Evolutionary conservation across 1,140 invertebrate genomes (phyloP).

Genomic region (Trichonephila clavata): DNA sequence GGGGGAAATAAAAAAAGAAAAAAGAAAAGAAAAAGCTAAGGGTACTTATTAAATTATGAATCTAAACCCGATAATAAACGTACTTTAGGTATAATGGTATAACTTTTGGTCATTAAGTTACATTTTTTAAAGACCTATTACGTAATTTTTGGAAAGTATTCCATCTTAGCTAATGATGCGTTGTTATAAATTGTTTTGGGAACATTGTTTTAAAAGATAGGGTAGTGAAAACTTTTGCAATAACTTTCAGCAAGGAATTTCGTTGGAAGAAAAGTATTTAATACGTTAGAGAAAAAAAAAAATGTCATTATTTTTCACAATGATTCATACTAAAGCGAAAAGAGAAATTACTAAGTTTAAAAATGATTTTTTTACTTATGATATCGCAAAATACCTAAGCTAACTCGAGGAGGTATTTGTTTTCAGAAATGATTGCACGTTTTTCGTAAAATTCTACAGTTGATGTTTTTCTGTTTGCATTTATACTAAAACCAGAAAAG

Average conservation of each 20-base stretch:
- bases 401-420: no score
- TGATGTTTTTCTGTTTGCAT: no score
- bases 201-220: background rate
- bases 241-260: background rate
- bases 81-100: background rate
- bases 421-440: no score
- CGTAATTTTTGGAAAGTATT: background rate
- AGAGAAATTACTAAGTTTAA: background rate
- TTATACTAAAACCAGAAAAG: no score
- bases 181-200: background rate
- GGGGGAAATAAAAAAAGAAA: background rate
- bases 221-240: background rate
- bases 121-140: background rate
- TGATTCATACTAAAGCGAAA: background rate
- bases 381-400: no score
- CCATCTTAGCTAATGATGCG: background rate
- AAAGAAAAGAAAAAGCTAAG: background rate
- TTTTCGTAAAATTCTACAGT: no score
- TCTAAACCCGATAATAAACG: background rate
- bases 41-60: no score
- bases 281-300: no score
- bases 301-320: no score
- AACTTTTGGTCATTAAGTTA: background rate
- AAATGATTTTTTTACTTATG: no score
- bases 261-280: background rate